Percentiles rank a stretch among this genome's conserved stretches.
Evolutionary conservation across 2,888 invertebrate genomes (phyloP).

Genomic region (Tetranychus piercei): DNA sequence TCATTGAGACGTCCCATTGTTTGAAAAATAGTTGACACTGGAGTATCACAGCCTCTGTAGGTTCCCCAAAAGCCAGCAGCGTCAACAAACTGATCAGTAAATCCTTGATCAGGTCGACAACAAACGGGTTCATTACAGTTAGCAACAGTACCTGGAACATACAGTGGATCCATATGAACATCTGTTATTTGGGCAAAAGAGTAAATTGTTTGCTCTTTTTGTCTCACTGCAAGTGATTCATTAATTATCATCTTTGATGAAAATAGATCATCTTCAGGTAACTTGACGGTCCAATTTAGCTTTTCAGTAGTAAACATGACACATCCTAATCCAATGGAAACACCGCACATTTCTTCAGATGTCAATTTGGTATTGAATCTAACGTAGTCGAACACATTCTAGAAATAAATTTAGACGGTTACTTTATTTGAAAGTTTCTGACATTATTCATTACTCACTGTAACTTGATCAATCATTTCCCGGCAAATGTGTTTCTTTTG

Average conservation of each 20-base stretch:
- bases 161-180: constrained; percentile 57
- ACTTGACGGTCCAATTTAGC: constrained; percentile 68
- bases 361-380: constrained; percentile 37
- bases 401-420: not conserved
- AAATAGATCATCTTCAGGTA: constrained; percentile 2
- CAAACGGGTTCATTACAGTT: constrained; percentile 57
- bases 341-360: constrained; percentile 76
- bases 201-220: not conserved
- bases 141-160: constrained; percentile 47
- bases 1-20: constrained; percentile 5
- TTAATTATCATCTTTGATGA: not conserved
- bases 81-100: not conserved
- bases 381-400: constrained; percentile 16
- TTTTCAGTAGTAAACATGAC: constrained; percentile 73
- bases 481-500: constrained; percentile 48
- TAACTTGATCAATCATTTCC: constrained; percentile 51
- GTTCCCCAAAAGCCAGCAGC: constrained; percentile 16
- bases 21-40: constrained; percentile 10
- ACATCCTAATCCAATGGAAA: constrained; percentile 76
- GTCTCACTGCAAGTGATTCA: not conserved
- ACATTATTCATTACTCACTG: constrained; percentile 36
- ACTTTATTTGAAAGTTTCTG: too few species aligned
- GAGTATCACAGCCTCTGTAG: constrained; percentile 17
- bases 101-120: constrained; percentile 54
- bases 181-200: constrained; percentile 39